Base-by-base conservation (phyloP, 2,888 invertebrate species). In the Sphinx pinastri region DNA sequence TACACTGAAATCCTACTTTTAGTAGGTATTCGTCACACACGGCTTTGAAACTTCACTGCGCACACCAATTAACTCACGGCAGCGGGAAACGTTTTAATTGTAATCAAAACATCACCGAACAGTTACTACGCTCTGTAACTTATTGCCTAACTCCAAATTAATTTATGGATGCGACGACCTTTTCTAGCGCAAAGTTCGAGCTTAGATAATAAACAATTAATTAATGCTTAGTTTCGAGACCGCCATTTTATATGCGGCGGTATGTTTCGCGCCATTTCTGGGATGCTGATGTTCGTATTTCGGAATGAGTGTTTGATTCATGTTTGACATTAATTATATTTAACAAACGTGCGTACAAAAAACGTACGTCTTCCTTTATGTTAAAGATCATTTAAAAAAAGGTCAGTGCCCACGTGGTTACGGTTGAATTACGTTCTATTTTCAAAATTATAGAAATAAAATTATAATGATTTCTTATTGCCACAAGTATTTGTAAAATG, bases 31-130 rank as follows among this genome's bases (percentile, higher is more conserved):
- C 60, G 10, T 52, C 54, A 69, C 63, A 69, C 45, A 52, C 14
- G 75, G 73, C 58, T 72, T 72, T 71, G 68, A 75, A 79, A 78
- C 71, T 81, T 76, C 54, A 68, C 74, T 73, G 76, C 71, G 72
- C 73, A 71, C 59, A 79, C 74, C 76, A 81, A 81, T 81, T 81
- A 79, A 75, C 72, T 76, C 63, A 70, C 72, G 74, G 73, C 73
- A 70, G 68, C 77, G 77, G 77, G 76, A 75, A 74, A 75, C 76
- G 75, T 77, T 81, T 80, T 81, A 84, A 81, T 82, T 84, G 83
- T 83, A 81, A 84, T 83, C 81, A 84, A 80, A 83, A 83, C 81
- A 83, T 77, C 75, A 75, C 72, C 74, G 75, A 77, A 77, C 74
- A 76, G 75, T 77, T 75, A 76, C 73, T 75, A 77, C 73, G 70